Conservation (phyloP, 2,888 invertebrate genomes). For the Pachydiplax longipennis region DNA sequence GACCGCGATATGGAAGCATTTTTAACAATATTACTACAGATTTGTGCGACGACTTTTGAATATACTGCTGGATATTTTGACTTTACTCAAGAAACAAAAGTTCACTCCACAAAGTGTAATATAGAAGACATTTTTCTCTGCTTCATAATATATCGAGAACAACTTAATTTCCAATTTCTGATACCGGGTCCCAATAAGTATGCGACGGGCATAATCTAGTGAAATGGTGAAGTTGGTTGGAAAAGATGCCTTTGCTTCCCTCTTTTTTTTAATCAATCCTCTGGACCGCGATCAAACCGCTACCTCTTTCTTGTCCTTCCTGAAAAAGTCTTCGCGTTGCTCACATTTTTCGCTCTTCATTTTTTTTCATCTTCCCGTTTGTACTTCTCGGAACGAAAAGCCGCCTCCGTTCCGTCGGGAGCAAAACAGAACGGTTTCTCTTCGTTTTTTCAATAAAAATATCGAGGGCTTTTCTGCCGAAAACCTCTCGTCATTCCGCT, state of each 20-base stretch:
- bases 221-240: not conserved
- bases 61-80: no score
- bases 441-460: slow-evolving; percentile 3
- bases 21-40: no score
- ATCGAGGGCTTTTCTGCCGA: not conserved
- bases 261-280: slow-evolving; percentile 29
- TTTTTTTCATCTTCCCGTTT: not conserved
- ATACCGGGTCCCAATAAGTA: no score
- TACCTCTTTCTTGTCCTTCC: not conserved
- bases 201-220: no score
- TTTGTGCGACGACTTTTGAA: no score
- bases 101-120: no score
- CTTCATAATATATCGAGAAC: no score
- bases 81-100: no score
- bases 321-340: not conserved
- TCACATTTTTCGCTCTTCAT: not conserved
- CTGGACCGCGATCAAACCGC: slow-evolving; percentile 13
- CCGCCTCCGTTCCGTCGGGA: not conserved
- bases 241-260: slow-evolving; percentile 12
- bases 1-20: no score
- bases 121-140: no score
- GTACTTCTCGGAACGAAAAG: not conserved
- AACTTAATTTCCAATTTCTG: no score
- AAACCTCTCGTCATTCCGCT: slow-evolving; percentile 19
- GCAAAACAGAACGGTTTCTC: not conserved